These are phyloP conservation scores for Monopis laevigella DNA, from an alignment of 2,888 invertebrate genomes.

Conservation along the genomic window DNA sequence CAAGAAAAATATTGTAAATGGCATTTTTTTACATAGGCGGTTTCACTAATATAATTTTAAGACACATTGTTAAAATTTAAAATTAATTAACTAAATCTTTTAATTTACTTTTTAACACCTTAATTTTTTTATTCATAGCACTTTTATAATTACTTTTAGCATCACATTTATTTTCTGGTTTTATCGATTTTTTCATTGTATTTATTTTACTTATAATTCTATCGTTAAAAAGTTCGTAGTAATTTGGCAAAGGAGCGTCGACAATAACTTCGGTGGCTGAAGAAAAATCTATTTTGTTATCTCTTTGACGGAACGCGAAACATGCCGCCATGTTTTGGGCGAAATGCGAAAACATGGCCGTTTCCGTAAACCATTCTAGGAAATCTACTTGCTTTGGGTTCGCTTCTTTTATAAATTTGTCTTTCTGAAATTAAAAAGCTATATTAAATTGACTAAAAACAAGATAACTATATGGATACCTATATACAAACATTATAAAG, in stretches of 20 bases:
- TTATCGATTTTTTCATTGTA: conserved; percentile 22
- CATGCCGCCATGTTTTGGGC: conserved; percentile 60
- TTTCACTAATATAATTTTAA: no score
- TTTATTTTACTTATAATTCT: conserved; percentile 25
- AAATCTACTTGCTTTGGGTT: conserved; percentile 75
- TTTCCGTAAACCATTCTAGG: conserved; percentile 88
- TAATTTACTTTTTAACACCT: conserved; percentile 44
- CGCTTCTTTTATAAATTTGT: conserved; percentile 73
- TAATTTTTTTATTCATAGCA: conserved; percentile 52
- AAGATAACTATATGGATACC: background rate
- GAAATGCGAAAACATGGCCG: conserved; percentile 85
- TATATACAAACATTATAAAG: no score
- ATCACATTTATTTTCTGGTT: conserved; percentile 23
- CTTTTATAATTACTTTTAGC: conserved; percentile 44
- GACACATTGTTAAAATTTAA: no score
- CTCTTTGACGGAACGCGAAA: conserved; percentile 22
- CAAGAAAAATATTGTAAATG: no score
- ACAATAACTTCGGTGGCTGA: conserved; percentile 26
- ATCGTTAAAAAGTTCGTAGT: conserved; percentile 51
- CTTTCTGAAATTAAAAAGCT: conserved; percentile 64
- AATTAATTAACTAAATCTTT: conserved; percentile 47
- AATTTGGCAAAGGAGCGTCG: conserved; percentile 50
- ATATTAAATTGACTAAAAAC: background rate
- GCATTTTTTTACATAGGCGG: no score
- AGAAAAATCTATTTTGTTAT: conserved; percentile 17